These are phyloP conservation scores for Congeria kusceri DNA, from an alignment of 2,888 invertebrate species.

Conservation along the genomic window DNA sequence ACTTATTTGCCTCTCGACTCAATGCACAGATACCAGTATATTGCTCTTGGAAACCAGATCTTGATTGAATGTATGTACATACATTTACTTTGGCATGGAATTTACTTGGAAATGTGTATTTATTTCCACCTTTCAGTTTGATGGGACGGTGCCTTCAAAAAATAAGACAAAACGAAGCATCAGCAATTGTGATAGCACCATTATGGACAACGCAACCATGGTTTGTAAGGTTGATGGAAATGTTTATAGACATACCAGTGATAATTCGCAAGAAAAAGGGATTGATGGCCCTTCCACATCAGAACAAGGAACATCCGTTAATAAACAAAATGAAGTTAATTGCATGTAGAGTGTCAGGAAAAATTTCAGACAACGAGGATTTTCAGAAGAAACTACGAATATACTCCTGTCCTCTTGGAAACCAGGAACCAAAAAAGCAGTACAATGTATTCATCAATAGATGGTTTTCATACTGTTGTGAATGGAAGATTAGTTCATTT, in stretches of 20 bases:
- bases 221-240: constrained; percentile 31
- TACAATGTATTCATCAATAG: constrained; percentile 24
- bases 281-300: constrained; percentile 7
- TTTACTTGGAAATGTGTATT: not conserved
- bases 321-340: constrained; percentile 13
- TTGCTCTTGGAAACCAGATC: constrained; percentile 12
- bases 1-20: constrained; percentile 3
- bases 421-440: constrained; percentile 27
- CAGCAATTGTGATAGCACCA: not conserved
- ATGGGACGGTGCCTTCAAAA: not conserved
- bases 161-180: not conserved
- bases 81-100: constrained; percentile 10
- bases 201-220: constrained; percentile 22
- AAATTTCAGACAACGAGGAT: constrained; percentile 32
- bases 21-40: not conserved
- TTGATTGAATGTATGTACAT: not conserved
- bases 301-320: constrained; percentile 15
- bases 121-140: constrained; percentile 31
- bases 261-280: constrained; percentile 18
- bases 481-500: constrained; percentile 27
- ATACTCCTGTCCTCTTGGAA: constrained; percentile 21
- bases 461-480: constrained; percentile 18
- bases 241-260: constrained; percentile 12
- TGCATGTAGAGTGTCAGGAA: constrained; percentile 40
- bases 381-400: constrained; percentile 31